Evolutionary conservation across 92 coral and sea anemone species (phyloP).

Genomic region (Pocillopora meandrina): DNA sequence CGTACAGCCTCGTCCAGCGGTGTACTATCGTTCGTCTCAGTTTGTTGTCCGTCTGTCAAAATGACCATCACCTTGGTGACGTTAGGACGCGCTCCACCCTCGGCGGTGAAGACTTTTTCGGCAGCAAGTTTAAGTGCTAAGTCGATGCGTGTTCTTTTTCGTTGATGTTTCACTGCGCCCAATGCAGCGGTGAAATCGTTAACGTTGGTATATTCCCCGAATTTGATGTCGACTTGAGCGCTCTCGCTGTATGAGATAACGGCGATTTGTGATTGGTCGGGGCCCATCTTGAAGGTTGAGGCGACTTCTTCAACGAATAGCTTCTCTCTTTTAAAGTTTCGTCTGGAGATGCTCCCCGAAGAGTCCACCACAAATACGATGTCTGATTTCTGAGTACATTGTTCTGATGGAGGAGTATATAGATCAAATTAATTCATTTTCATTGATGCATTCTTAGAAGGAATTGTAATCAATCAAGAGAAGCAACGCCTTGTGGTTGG

Average conservation of each 20-base stretch:
- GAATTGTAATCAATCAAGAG: no score
- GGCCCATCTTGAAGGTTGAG: slow-evolving; percentile 51
- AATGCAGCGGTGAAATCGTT: slow-evolving; percentile 57
- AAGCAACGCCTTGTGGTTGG: no score
- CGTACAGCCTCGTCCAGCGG: slow-evolving; percentile 59
- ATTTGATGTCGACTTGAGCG: slow-evolving; percentile 53
- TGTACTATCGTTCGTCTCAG: slow-evolving; percentile 57
- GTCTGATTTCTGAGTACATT: slow-evolving; percentile 54
- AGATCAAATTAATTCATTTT: neutral
- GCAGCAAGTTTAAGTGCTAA: slow-evolving; percentile 63
- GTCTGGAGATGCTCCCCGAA: slow-evolving; percentile 61
- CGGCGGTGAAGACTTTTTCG: slow-evolving; percentile 39
- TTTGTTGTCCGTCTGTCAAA: slow-evolving; percentile 79
- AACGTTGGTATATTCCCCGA: slow-evolving; percentile 52
- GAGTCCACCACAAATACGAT: slow-evolving; percentile 76
- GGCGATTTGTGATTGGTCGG: slow-evolving; percentile 56
- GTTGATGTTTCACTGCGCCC: slow-evolving; percentile 46
- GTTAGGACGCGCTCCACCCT: slow-evolving; percentile 55
- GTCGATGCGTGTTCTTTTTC: slow-evolving; percentile 70
- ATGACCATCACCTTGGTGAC: slow-evolving; percentile 75
- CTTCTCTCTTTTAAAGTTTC: slow-evolving; percentile 49
- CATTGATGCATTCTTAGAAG: no score
- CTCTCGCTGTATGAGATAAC: slow-evolving; percentile 66
- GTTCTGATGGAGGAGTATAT: neutral
- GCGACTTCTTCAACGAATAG: slow-evolving; percentile 64